Evolutionary conservation across 1,140 invertebrate species (phyloP), one percentile per base, ranked within the genome.

Genomic region (Batillaria attramentaria): DNA sequence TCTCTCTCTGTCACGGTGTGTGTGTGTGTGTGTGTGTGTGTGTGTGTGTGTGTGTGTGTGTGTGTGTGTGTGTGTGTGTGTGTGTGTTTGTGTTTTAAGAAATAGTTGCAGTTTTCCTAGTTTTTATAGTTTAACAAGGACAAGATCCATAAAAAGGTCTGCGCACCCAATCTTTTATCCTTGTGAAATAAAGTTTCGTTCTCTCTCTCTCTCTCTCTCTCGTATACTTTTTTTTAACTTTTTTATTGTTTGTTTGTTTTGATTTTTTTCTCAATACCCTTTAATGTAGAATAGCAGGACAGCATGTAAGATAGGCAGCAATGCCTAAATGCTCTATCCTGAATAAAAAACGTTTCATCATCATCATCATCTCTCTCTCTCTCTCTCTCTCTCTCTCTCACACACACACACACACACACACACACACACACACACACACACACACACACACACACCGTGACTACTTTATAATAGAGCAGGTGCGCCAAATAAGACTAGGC

Each of bases 11-110:
- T 24, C 46, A 10, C 24, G 10, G 46, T 50, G 46, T 20, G 54
- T 60, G 5, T 60, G 4, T 28, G 20, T 60, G 5, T 60, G 5
- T 6, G 54, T 60, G 54, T 20, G 54, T 60, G 54, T 60, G 54
- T 60, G 24, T 60, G 54, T 20, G 54, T 60, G 54, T 20, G 54
- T 20, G 54, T 60, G 54, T 20, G 54, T 60, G 54, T 20, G 54
- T 60, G 54, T 60, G 54, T 6, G 54, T 60, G 54, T 60, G 54
- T 60, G 54, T 60, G 54, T 60, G 54, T 60, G 54, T 60, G 54
- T 60, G 54, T 60, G 54, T 60, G 54, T 60, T 20, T 60, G 54
- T 10, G 46, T 50, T 24, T 13, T 50, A 13, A 24, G 24, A 24
- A 24, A 13, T 10, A 50, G 46, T 50, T 10, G 46, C 46, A 50